Conservation (phyloP, 2,888 invertebrate species). For the Acheta domesticus region DNA sequence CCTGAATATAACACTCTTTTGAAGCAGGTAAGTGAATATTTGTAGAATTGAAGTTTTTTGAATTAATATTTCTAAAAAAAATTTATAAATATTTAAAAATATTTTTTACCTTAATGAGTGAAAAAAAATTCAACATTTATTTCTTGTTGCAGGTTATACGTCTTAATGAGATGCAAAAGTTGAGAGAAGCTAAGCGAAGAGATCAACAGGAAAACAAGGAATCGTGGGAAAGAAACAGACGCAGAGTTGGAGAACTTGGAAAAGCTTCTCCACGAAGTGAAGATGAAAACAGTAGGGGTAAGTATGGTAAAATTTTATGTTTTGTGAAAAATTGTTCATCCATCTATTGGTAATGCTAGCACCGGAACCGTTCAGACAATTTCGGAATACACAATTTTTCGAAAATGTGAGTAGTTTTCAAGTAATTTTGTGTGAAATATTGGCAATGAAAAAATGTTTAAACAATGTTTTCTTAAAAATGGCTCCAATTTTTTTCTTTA, state of each 20-base stretch:
- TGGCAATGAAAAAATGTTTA: no score
- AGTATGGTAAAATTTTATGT: not conserved
- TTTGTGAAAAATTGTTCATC: no score
- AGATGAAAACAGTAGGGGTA: constrained; percentile 33
- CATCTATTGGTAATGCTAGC: no score
- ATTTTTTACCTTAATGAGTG: no score
- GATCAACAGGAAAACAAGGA: constrained; percentile 49
- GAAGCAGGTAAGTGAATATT: constrained; percentile 53
- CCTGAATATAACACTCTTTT: constrained; percentile 72
- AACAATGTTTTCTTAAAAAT: no score
- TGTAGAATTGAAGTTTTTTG: not conserved
- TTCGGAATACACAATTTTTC: no score
- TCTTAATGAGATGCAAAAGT: constrained; percentile 71
- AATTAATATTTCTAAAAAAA: not conserved
- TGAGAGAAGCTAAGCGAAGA: constrained; percentile 67
- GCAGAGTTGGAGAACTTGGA: constrained; percentile 45
- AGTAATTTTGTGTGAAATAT: no score
- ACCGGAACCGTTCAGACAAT: no score
- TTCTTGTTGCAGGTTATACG: constrained; percentile 55
- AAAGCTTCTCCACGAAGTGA: constrained; percentile 43
- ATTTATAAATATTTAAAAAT: no score
- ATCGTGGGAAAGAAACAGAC: constrained; percentile 45
- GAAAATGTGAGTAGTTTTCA: no score
- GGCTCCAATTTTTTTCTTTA: no score
- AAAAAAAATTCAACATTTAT: no score